Evolutionary conservation across 2,888 invertebrate species (phyloP), one percentile per base, ranked within the genome.

Genomic region (Chrysolina americana): DNA sequence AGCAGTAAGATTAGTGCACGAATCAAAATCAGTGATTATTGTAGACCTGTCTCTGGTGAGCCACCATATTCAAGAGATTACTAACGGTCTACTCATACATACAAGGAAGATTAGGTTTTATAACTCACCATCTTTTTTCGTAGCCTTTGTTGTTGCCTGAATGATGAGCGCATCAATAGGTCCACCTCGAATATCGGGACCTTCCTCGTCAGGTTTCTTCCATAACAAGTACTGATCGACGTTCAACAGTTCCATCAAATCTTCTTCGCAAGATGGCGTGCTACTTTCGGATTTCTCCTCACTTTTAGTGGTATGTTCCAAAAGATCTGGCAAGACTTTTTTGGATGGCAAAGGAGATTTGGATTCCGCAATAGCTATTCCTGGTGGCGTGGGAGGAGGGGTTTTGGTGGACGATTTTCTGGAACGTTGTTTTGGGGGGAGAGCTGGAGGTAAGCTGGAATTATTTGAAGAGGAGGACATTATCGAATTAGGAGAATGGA

Each of bases 71-170:
- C 44, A 6, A 44, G 5, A 28, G 28, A 28, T 8, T 36, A 36
- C 3, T 6, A 36, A 36, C 0, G 36, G 36, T 59, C 17, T 5
- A 48, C 19, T 13, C 9, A 15, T 6, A 56, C 15, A 41, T 44
- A 1, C 23, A 65, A 36, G 9, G 28, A 21, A 73, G 28, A 47
- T 59, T 62, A 50, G 36, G 9, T 65, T 65, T n/a, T 41, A 65
- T 44, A 11, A 44, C 83, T 83, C 80, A 85, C 87, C 87, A 89
- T 88, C 88, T 92, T 94, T 94, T 91, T 96, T 97, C 86, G 96
- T 96, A 77, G 96, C 96, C 89, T 96, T 96, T 72, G 98, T 98
- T 64, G 99, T 98, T 64, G 99, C 99, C 86, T 98, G 96, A 56
- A 98, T 97, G 78, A 99, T 94, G 70, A 99, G 92, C 0, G 98